Evolutionary conservation across 1,140 invertebrate species (phyloP).

Genomic region (Pomphorhynchus laevis): DNA sequence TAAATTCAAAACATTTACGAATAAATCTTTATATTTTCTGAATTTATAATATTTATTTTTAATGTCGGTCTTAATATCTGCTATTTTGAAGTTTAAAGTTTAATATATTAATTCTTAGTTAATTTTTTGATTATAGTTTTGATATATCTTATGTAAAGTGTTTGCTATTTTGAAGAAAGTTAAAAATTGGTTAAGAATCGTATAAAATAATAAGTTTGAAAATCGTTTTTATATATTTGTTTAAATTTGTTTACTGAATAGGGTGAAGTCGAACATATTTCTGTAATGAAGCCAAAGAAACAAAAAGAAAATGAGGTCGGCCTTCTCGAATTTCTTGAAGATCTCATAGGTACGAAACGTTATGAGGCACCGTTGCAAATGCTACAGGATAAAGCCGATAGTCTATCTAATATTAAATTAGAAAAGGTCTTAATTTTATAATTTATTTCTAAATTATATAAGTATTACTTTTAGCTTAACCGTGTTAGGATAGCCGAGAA

Average conservation of each 20-base stretch:
- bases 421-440: slow-evolving; percentile 28
- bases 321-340: slow-evolving; percentile 88
- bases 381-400: slow-evolving; percentile 35
- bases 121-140: too few relatives aligned
- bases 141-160: too few relatives aligned
- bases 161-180: not conserved
- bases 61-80: too few relatives aligned
- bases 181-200: not conserved
- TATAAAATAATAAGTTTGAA: not conserved
- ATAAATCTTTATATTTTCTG: too few relatives aligned
- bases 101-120: too few relatives aligned
- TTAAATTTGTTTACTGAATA: slow-evolving; percentile 17
- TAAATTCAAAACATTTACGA: too few relatives aligned
- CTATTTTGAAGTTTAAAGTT: too few relatives aligned
- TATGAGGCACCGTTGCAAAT: slow-evolving; percentile 43
- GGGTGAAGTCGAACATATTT: slow-evolving; percentile 96
- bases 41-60: too few relatives aligned
- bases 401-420: slow-evolving; percentile 34
- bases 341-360: slow-evolving; percentile 67
- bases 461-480: slow-evolving; percentile 26
- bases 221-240: not conserved
- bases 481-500: slow-evolving; percentile 50
- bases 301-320: slow-evolving; percentile 19
- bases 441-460: not conserved
- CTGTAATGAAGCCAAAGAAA: slow-evolving; percentile 87